Evolutionary conservation across 2,797 vertebrate species (phyloP).

Genomic region (Hoplostethus mediterraneus): DNA sequence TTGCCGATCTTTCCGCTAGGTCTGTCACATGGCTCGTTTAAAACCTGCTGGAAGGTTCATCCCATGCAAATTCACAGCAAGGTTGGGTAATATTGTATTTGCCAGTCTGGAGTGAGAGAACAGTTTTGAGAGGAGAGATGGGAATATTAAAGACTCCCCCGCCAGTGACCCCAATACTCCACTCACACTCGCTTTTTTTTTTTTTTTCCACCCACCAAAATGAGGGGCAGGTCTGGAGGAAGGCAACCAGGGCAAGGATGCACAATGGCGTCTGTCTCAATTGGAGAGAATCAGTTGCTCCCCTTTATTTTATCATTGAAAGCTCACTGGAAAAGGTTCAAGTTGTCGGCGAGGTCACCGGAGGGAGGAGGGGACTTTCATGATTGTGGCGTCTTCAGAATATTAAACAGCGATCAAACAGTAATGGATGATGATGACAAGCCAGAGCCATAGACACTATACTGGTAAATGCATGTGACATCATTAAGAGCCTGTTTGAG

Average conservation of each 20-base stretch:
- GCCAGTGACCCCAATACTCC: constrained; percentile 5
- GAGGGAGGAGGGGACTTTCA: too few species aligned
- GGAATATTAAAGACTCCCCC: not conserved
- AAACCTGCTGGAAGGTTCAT: constrained; percentile 6
- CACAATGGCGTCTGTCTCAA: too few species aligned
- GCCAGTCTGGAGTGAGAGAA: too few species aligned
- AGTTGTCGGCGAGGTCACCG: too few species aligned
- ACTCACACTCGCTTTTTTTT: too few species aligned
- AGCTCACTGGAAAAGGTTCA: too few species aligned
- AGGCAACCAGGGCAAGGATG: not conserved
- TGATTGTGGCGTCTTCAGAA: too few species aligned
- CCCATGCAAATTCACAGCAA: not conserved
- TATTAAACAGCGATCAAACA: too few species aligned
- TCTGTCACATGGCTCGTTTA: constrained; percentile 12
- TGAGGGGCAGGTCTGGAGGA: not conserved
- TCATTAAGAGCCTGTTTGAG: not conserved
- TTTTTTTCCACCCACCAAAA: not conserved
- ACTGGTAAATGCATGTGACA: not conserved
- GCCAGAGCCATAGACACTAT: not conserved
- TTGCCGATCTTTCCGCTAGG: constrained; percentile 5
- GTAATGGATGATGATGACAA: too few species aligned
- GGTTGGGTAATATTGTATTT: not conserved
- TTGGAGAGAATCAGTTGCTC: too few species aligned
- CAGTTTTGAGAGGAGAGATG: constrained; percentile 1
- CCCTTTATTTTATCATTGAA: too few species aligned